Percentiles rank a stretch among this genome's conserved stretches.
phyloP scores from a whole-genome alignment of 2,888 invertebrate species.

The Aradus depressus region DNA sequence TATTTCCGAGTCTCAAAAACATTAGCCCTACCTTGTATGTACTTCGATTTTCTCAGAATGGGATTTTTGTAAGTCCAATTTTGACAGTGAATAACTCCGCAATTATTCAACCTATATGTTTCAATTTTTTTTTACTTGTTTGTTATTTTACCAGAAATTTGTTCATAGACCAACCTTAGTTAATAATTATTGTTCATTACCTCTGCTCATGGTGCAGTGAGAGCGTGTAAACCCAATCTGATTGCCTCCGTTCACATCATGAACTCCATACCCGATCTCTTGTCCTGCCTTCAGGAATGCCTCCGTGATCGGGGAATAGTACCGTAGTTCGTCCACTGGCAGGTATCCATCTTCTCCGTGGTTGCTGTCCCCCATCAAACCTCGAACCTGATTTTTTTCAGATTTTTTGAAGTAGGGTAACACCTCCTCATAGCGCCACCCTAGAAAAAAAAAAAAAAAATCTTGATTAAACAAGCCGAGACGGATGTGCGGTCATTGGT shows the following conservation, averaged over 20 bases:
- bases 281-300: slow-evolving; percentile 57
- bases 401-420: slow-evolving; percentile 68
- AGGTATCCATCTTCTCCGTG: slow-evolving; percentile 63
- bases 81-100: too few species aligned
- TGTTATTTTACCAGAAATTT: background rate
- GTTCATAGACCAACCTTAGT: background rate
- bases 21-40: too few species aligned
- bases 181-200: slow-evolving; percentile 49
- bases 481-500: too few species aligned
- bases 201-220: slow-evolving; percentile 65
- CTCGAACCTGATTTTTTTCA: slow-evolving; percentile 61
- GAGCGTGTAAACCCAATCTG: slow-evolving; percentile 70
- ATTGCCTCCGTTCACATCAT: slow-evolving; percentile 64
- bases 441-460: slow-evolving; percentile 21
- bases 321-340: slow-evolving; percentile 58
- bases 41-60: too few species aligned
- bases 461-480: too few species aligned
- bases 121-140: background rate
- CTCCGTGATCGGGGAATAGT: slow-evolving; percentile 54
- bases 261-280: slow-evolving; percentile 56
- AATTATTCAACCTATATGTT: too few species aligned
- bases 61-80: too few species aligned
- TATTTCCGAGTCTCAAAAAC: too few species aligned
- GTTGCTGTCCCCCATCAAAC: slow-evolving; percentile 47
- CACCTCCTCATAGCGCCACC: slow-evolving; percentile 68